Conservation (phyloP, 1,140 invertebrate species). For the Megathymus violae region DNA sequence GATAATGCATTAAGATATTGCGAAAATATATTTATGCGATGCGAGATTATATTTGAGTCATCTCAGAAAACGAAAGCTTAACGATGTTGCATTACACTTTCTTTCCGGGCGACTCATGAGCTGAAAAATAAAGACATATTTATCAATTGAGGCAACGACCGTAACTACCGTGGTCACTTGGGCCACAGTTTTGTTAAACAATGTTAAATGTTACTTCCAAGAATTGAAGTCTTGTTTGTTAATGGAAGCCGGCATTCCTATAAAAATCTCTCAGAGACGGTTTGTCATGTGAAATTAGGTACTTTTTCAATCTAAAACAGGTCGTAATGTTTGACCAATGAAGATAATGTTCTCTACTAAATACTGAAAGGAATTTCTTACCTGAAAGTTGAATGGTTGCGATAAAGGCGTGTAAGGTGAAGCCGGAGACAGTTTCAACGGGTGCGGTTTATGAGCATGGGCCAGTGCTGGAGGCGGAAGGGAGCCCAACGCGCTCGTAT, state of each 20-base stretch:
- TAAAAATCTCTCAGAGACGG: not conserved
- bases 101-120: too few relatives aligned
- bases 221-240: not conserved
- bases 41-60: too few relatives aligned
- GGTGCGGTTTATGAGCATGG: constrained; percentile 77
- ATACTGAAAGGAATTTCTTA: constrained; percentile 41
- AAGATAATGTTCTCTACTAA: not conserved
- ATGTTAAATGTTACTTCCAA: not conserved
- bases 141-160: too few relatives aligned
- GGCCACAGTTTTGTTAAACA: not conserved
- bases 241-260: not conserved
- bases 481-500: constrained; percentile 61
- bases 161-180: too few relatives aligned
- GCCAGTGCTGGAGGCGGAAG: constrained; percentile 64
- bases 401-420: constrained; percentile 73
- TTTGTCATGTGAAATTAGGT: too few relatives aligned
- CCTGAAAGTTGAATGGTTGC: constrained; percentile 80
- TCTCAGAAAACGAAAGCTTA: too few relatives aligned
- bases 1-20: too few relatives aligned
- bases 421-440: constrained; percentile 76
- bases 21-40: too few relatives aligned
- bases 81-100: too few relatives aligned
- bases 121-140: too few relatives aligned
- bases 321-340: not conserved
- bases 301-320: too few relatives aligned